Evolutionary conservation across 2,797 vertebrate genomes (phyloP), one percentile per base, ranked within the genome.

Genomic region (Cirrhinus molitorella): DNA sequence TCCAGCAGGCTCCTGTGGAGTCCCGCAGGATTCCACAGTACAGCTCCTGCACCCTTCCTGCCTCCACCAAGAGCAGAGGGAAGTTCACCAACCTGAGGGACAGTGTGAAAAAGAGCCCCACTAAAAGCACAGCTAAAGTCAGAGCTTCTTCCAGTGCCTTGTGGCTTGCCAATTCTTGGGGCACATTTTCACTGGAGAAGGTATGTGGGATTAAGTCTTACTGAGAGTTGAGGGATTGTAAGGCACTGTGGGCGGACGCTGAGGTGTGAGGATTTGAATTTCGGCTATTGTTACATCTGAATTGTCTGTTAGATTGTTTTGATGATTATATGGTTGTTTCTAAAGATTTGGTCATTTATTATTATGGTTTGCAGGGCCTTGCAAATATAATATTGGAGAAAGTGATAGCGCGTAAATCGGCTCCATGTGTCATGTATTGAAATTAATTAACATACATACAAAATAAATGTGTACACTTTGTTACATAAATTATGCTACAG

Each of bases 61-160:
- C 85, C 40, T 88, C 92, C 83, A 83, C 70, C 89, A 92, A 81
- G 57, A 91, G 89, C 71, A 89, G 90, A 82, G 94, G 94, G 12
- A 96, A 93, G 84, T 95, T 96, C 89, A 90, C 90, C 68, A 96
- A 94, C 87, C 90, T 95, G n/a, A 94, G 93, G 1, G 96, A 96
- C 88, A 96, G 94, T 25, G 91, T 95, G 11, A 96, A 93, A 90
- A 97, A 96, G 92, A 96, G 94, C 84, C 95, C 96, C 12, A 95
- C 95, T 4, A 96, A 96, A 90, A 95, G 94, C 90, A 96, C 93
- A 87, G 92, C 90, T 10, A 96, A 95, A 91, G 93, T 94, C 43
- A 94, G 93, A 92, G 92, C 93, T 34, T 89, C 89, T 2, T 90
- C 92, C 87, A 92, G 81, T 79, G 67, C 81, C 76, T 85, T 79